phyloP scores from a whole-genome alignment of 1,140 invertebrate species.

The Arctopsyche grandis region DNA sequence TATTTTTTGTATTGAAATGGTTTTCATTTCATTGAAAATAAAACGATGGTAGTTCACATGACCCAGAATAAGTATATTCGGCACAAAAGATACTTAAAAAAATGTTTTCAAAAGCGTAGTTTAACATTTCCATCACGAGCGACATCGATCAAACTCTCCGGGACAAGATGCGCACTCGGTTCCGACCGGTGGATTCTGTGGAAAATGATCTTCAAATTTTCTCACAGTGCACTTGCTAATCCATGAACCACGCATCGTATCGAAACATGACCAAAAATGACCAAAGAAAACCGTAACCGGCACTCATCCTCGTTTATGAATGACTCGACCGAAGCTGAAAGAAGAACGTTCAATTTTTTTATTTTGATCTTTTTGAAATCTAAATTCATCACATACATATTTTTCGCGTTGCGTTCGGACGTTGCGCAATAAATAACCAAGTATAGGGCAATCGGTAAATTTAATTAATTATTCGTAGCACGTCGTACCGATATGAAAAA shows the following conservation, averaged over 20 bases:
- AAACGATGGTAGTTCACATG: neutral
- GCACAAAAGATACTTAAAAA: neutral
- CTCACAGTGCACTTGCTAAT: constrained; percentile 42
- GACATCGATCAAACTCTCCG: neutral
- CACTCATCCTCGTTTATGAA: constrained; percentile 14
- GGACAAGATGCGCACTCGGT: neutral
- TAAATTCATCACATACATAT: too few relatives aligned
- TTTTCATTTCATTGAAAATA: too few relatives aligned
- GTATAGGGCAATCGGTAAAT: neutral
- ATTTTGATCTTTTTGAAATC: too few relatives aligned
- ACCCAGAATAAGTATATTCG: neutral
- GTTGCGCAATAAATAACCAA: neutral
- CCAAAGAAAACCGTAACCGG: constrained; percentile 4
- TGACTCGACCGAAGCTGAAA: neutral
- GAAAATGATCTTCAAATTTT: neutral
- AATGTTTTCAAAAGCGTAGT: neutral
- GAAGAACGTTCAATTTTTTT: neutral
- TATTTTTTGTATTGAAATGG: too few relatives aligned
- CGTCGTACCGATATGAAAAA: constrained; percentile 3
- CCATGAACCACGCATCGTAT: constrained; percentile 50
- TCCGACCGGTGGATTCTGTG: neutral
- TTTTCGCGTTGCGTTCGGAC: neutral
- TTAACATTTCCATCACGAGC: neutral
- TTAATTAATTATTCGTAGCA: constrained; percentile 17
- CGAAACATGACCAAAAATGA: constrained; percentile 28